These are phyloP conservation scores for Villa cingulata DNA, from an alignment of 2,888 invertebrate genomes.

Conservation along the genomic window DNA sequence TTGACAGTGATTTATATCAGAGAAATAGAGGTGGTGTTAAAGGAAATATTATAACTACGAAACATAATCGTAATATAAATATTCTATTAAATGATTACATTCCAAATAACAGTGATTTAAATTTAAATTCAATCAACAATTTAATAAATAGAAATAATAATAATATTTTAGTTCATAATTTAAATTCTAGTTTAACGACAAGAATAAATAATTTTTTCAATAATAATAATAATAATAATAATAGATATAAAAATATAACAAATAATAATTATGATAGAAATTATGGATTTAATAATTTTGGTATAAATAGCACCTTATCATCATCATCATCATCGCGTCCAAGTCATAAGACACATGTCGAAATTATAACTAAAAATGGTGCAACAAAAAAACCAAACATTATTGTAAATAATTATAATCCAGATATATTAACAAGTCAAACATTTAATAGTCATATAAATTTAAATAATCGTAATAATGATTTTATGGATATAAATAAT, in stretches of 20 bases:
- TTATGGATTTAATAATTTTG: conserved; percentile 1
- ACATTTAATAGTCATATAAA: conserved; percentile 15
- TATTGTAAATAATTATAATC: conserved; percentile 44
- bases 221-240: conserved; percentile 5
- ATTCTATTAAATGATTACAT: conserved; percentile 22
- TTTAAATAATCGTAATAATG: conserved; percentile 14
- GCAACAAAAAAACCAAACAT: conserved; percentile 50
- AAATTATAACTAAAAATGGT: conserved; percentile 51
- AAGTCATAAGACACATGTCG: conserved; percentile 53
- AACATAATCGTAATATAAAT: conserved; percentile 27
- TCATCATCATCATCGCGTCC: too few relatives aligned
- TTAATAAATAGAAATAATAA: conserved; percentile 10
- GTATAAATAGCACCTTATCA: conserved; percentile 13
- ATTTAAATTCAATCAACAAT: conserved; percentile 11
- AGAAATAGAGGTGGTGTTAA: conserved; percentile 18
- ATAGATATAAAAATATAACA: conserved; percentile 9
- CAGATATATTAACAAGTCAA: conserved; percentile 27
- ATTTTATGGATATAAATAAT: conserved; percentile 18
- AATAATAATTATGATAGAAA: conserved; percentile 7
- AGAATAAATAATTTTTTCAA: conserved; percentile 13
- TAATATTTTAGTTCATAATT: conserved; percentile 14
- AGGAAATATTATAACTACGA: conserved; percentile 13
- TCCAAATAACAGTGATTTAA: conserved; percentile 23
- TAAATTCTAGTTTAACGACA: conserved; percentile 11
- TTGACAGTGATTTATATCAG: not conserved